Percentiles rank a stretch among this genome's conserved stretches.
Evolutionary conservation across 2,888 invertebrate species (phyloP).

Genomic region (Himalopsyche tibetana): DNA sequence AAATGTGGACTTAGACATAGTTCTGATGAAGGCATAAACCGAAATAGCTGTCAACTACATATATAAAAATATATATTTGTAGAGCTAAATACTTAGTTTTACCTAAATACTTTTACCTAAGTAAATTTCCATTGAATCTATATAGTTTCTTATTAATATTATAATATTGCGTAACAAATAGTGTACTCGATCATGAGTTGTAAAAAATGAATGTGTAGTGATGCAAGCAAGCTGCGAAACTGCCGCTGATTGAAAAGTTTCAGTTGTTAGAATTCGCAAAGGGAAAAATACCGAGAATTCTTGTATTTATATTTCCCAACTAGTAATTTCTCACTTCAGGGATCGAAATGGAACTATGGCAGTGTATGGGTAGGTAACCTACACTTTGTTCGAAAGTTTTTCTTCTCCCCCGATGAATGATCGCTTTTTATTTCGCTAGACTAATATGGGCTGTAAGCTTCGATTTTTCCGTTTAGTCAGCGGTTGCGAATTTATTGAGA

Average conservation of each 20-base stretch:
- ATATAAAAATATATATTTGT: too few species aligned
- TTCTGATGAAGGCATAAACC: too few species aligned
- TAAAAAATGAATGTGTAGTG: not conserved
- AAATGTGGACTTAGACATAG: too few species aligned
- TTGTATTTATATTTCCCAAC: slow-evolving; percentile 38
- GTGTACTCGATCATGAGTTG: too few species aligned
- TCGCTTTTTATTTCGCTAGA: slow-evolving; percentile 27
- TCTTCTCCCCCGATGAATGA: slow-evolving; percentile 33
- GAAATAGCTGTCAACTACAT: too few species aligned
- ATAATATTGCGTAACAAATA: too few species aligned
- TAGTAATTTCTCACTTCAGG: slow-evolving; percentile 42
- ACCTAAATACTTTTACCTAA: too few species aligned
- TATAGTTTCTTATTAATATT: too few species aligned
- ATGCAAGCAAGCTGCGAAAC: not conserved
- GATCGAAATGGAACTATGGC: not conserved
- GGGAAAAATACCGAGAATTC: slow-evolving; percentile 3
- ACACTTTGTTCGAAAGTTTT: slow-evolving; percentile 34
- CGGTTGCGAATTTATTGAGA: not conserved
- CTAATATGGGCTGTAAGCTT: slow-evolving; percentile 9
- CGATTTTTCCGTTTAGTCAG: not conserved
- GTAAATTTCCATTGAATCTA: too few species aligned
- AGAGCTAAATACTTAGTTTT: too few species aligned
- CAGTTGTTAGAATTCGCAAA: slow-evolving; percentile 35
- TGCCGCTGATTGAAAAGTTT: slow-evolving; percentile 35
- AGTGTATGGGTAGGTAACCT: slow-evolving; percentile 3